phyloP scores from a whole-genome alignment of 2,888 invertebrate genomes.

The Drosophila pegasa region DNA sequence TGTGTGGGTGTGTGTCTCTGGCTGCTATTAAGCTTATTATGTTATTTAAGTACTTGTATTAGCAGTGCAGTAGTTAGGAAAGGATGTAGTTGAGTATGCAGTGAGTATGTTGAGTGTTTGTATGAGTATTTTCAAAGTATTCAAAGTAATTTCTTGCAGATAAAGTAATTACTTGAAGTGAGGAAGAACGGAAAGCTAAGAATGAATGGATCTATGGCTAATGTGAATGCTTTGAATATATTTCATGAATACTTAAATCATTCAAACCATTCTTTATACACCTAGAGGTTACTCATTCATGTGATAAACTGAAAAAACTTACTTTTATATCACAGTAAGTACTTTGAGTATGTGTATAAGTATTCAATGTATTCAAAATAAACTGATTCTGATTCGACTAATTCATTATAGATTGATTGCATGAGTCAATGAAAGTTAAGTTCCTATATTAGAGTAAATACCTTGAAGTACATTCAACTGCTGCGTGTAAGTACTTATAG shows the following conservation, averaged over 20 bases:
- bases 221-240: neutral
- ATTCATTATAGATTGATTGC: neutral
- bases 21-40: slow-evolving; percentile 8
- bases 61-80: slow-evolving; percentile 3
- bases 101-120: neutral
- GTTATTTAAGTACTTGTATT: slow-evolving; percentile 15
- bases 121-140: neutral
- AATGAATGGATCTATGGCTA: neutral
- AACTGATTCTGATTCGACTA: neutral
- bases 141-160: neutral
- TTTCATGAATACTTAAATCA: neutral
- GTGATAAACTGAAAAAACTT: neutral
- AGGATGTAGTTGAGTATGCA: neutral
- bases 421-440: neutral
- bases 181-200: neutral
- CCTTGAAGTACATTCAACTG: neutral
- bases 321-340: neutral
- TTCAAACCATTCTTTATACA: neutral
- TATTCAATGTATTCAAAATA: neutral
- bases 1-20: neutral
- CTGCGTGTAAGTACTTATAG: neutral
- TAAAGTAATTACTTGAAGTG: neutral
- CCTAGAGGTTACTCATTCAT: neutral
- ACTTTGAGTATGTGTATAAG: neutral
- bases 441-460: neutral